Evolutionary conservation across 2,797 vertebrate genomes (phyloP), one percentile per base, ranked within the genome.

Genomic region (Tympanoctomys barrerae): DNA sequence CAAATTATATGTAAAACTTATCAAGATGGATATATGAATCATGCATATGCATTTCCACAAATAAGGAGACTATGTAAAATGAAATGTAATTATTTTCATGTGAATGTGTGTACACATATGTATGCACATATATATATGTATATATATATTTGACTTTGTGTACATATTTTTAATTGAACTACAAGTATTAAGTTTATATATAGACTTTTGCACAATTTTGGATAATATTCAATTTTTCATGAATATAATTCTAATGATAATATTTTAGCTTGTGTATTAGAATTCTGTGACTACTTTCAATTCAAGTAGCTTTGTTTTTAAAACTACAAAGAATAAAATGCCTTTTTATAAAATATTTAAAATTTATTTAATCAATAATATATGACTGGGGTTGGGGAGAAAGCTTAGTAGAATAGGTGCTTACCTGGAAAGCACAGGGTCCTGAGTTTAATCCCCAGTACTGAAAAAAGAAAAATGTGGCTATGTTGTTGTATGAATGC

Each of bases 171-270:
- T 82, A 64, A 89, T 11, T 14, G 66, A 42, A 7, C 7, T 89
- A 54, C 12, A 85, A 2, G 4, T 10, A 57, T 52, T 87, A 14
- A 77, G 14, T 49, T 49, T 77, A 14, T 49, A 64, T 87, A 70
- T 36, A 90, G 64, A 5, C 8, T 59, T 92, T 92, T 70, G 19
- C 6, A 83, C 2, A 70, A 54, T 83, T 89, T 49, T 75, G 22
- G 77, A 71, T 26, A 46, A 54, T 70, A 31, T 70, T 80, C 89
- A 94, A 42, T 49, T 77, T 92, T 95, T 64, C 2, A 83, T 73
- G 39, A 94, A 57, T 5, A 11, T 42, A 83, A 26, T 92, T 90
- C 62, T 82, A 86, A 89, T 90, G 8, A 79, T 13, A 85, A 31
- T 61, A 92, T 94, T 94, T 95, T 54, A 82, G 6, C 1, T 81